Base-by-base conservation (phyloP, 1,140 invertebrate genomes). In the Nephila pilipes region DNA sequence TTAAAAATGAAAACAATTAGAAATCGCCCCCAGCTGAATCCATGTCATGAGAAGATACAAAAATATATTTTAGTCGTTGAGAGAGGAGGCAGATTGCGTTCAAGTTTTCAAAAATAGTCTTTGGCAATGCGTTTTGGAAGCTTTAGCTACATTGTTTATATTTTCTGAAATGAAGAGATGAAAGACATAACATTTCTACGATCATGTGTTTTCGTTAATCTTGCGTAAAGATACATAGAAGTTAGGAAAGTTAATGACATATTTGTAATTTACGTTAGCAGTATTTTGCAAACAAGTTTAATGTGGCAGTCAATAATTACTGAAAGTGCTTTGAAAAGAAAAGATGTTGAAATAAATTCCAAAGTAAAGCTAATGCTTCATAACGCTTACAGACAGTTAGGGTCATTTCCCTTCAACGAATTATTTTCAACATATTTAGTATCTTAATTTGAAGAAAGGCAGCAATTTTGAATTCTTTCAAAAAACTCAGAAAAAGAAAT, bases 41-140 rank as follows among this genome's bases (percentile, higher is more conserved):
- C 38, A 46, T 25, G 29, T 32, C 65, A 36, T 32, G 65, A 22
- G 57, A 2, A 58, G 65, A 69, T 69, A 32, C 65, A 32, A 75
- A 75, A 75, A 75, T 75, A 75, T 18, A 36, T 75, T 75, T 75
- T 75, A 18, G 65, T 36, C 25, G 25, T 32, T 16, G 65, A 32
- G 8, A 18, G 65, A 3, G 29, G 16, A 75, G 3, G 65, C 29
- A 46, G 6, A 46, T 46, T 14, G 38, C 36, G 79, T 55, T 46
- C 25, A 22, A 55, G 38, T 10, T 55, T 81, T 46, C 38, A 55
- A 81, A 81, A 81, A 81, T 81, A 81, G 79, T 81, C 79, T 20
- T 81, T 81, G 79, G 79, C 79, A 81, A 54, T 54, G 14, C 46
- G 36, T 54, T 81, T 36, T 81, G 79, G 79, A 55, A 46, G 22